These are phyloP conservation scores for Salvator merianae DNA, from an alignment of 2,113 vertebrate genomes.

Conservation along the genomic window DNA sequence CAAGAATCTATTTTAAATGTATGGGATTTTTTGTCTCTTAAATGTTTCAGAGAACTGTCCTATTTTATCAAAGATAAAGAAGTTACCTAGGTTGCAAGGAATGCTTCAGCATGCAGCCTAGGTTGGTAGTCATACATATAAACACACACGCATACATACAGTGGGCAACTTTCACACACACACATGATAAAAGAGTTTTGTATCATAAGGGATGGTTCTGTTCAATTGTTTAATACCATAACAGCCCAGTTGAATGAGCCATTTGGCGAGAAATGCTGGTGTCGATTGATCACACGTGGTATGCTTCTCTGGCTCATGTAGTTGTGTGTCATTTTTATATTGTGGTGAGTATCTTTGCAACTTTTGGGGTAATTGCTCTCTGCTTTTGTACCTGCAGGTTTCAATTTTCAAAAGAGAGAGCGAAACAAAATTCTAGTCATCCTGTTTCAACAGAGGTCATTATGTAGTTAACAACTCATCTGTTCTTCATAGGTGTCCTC, in stretches of 20 bases:
- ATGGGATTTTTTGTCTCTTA: no score
- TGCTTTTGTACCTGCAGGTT: neutral
- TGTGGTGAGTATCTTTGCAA: neutral
- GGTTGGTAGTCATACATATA: no score
- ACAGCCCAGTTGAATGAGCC: neutral
- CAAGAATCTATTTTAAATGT: no score
- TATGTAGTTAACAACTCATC: slow-evolving; percentile 35
- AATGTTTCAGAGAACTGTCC: no score
- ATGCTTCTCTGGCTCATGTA: no score
- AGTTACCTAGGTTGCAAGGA: no score
- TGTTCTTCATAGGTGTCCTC: slow-evolving; percentile 4
- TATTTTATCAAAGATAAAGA: no score
- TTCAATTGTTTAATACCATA: neutral
- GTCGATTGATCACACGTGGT: neutral
- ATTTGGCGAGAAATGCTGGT: neutral
- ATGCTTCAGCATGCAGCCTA: no score
- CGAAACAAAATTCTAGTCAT: neutral
- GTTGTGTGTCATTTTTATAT: neutral
- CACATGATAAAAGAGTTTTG: no score
- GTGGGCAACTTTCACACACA: no score
- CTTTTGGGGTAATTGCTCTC: neutral
- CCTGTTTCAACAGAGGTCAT: slow-evolving; percentile 29
- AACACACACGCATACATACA: no score
- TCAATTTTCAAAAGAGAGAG: neutral
- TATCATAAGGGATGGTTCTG: no score